phyloP scores from a whole-genome alignment of 2,797 vertebrate species.

The Hoplostethus mediterraneus region DNA sequence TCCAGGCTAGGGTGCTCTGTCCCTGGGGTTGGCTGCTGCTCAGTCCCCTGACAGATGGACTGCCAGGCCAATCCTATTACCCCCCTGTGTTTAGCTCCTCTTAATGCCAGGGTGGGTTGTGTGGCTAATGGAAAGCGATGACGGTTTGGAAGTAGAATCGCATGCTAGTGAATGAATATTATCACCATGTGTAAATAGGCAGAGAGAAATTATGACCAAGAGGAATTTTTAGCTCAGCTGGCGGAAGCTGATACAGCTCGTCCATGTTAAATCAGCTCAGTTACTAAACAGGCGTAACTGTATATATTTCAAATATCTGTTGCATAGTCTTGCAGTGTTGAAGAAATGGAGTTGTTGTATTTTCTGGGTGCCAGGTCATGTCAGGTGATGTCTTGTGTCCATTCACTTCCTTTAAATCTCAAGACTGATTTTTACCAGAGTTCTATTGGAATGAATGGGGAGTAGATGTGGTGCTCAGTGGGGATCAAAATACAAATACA shows the following conservation, averaged over 20 bases:
- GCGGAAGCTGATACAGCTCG: slow-evolving; percentile 12
- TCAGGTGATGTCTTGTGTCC: too few species aligned
- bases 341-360: slow-evolving; percentile 13
- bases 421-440: not conserved
- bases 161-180: slow-evolving; percentile 53
- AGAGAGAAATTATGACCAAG: slow-evolving; percentile 32
- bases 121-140: slow-evolving; percentile 63
- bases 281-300: slow-evolving; percentile 34
- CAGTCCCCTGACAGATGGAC: slow-evolving; percentile 80
- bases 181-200: slow-evolving; percentile 48
- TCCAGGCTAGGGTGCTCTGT: slow-evolving; percentile 65
- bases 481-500: not conserved
- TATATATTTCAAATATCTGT: slow-evolving; percentile 26
- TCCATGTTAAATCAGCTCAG: slow-evolving; percentile 36
- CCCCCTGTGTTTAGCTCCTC: slow-evolving; percentile 73
- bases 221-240: slow-evolving; percentile 28
- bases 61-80: slow-evolving; percentile 83
- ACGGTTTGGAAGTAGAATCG: slow-evolving; percentile 60
- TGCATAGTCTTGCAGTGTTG: slow-evolving; percentile 11
- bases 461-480: not conserved
- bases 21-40: slow-evolving; percentile 67
- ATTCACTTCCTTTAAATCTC: not conserved
- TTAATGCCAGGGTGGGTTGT: slow-evolving; percentile 75
- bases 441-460: not conserved
- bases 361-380: not conserved